Conservation (phyloP, 35 echinoderm and acorn worm genomes). For the Heliocidaris tuberculata region DNA sequence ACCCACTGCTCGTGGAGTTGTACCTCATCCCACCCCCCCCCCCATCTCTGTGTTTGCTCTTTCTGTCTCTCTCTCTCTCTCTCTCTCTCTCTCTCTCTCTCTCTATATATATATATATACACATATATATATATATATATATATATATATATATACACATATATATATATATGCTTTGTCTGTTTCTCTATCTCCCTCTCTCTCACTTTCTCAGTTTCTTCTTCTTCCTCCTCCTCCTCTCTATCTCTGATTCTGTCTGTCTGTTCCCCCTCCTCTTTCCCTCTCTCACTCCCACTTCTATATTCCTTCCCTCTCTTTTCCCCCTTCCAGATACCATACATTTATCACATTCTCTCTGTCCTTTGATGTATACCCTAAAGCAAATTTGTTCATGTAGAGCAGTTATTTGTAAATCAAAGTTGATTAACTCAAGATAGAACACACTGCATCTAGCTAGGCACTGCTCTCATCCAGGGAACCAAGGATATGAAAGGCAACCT, state of each 20-base stretch:
- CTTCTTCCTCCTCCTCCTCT: neutral
- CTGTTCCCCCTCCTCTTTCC: neutral
- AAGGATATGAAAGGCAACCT: neutral
- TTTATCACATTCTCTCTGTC: neutral
- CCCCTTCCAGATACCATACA: neutral
- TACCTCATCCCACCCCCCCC: neutral
- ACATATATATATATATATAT: too few species aligned
- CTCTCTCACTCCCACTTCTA: neutral
- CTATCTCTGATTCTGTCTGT: neutral
- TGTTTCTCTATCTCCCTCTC: neutral
- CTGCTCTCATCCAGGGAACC: neutral
- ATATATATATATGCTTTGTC: too few species aligned
- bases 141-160: too few species aligned
- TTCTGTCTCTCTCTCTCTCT: too few species aligned
- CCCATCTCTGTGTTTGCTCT: too few species aligned
- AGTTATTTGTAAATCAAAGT: neutral
- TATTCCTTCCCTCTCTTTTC: neutral
- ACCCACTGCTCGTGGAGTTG: neutral
- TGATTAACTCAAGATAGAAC: slow-evolving; percentile 17
- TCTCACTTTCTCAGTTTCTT: neutral
- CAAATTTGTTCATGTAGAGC: neutral
- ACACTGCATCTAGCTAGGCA: neutral
- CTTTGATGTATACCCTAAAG: neutral
- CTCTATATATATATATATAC: too few species aligned
- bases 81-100: too few species aligned